A percentile compares a stretch with the other conserved stretches of the same genome.
Evolutionary conservation across 2,797 vertebrate genomes (phyloP).

Genomic region (Sebastes steindachneri): DNA sequence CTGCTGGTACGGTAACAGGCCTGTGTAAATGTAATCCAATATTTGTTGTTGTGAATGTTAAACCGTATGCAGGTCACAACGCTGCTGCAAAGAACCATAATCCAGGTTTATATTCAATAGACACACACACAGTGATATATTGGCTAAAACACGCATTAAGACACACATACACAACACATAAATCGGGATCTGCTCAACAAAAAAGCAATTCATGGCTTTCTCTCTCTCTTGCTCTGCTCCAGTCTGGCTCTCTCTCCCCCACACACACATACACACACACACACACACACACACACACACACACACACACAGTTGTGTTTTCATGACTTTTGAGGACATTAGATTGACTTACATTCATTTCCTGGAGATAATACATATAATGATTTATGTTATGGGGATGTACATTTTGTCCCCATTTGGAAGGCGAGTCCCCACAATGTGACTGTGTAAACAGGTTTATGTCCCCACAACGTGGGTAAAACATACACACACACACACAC

Average conservation of each 20-base stretch:
- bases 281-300: too few relatives aligned
- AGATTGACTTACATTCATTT: neutral
- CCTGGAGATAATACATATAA: too few relatives aligned
- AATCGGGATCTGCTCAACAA: neutral
- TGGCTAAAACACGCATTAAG: neutral
- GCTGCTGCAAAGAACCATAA: conserved; percentile 7
- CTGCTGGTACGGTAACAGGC: conserved; percentile 35
- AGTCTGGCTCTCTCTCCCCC: neutral
- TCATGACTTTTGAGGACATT: neutral
- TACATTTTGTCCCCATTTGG: too few relatives aligned
- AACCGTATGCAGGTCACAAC: conserved; percentile 24
- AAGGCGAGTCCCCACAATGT: neutral
- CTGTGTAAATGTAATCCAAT: conserved; percentile 55
- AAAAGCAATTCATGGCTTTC: neutral
- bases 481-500: neutral
- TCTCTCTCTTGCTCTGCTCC: neutral
- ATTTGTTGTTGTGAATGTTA: conserved; percentile 42
- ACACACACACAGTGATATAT: neutral
- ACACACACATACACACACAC: too few relatives aligned
- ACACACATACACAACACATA: neutral
- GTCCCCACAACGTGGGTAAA: too few relatives aligned
- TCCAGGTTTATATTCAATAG: conserved; percentile 29
- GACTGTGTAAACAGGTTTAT: too few relatives aligned
- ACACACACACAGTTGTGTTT: neutral
- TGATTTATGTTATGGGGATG: too few relatives aligned